Conservation (phyloP, 1,140 invertebrate species). For the Formica selysi region DNA sequence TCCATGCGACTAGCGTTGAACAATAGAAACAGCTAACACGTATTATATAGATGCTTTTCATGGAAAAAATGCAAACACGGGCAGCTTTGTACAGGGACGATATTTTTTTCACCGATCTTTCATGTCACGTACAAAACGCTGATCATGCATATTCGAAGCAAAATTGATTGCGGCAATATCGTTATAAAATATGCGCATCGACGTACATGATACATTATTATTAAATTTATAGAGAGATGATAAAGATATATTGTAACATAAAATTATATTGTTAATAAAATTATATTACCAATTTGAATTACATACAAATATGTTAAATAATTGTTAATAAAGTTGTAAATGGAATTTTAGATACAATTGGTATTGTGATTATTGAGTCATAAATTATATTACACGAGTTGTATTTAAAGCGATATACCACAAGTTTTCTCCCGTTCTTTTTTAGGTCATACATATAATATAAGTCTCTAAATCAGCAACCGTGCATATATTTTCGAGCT, state of each 20-base stretch:
- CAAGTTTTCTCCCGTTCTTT: background rate
- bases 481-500: background rate
- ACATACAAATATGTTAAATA: background rate
- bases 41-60: conserved; percentile 19
- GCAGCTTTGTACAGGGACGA: background rate
- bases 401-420: background rate
- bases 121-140: conserved; percentile 48
- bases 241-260: background rate
- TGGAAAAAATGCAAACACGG: conserved; percentile 34
- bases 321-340: background rate
- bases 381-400: background rate
- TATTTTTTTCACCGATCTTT: conserved; percentile 51
- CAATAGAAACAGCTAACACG: conserved; percentile 37
- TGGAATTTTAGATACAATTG: background rate
- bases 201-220: conserved; percentile 10
- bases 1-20: conserved; percentile 23
- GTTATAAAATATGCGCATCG: background rate
- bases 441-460: background rate
- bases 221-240: background rate
- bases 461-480: background rate
- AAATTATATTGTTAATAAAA: no score
- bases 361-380: no score
- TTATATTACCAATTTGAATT: background rate
- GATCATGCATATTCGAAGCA: conserved; percentile 45
- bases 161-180: conserved; percentile 53